Evolutionary conservation across 2,797 vertebrate genomes (phyloP), one percentile per base, ranked within the genome.

Genomic region (Tokudaia tokunoshimensis): DNA sequence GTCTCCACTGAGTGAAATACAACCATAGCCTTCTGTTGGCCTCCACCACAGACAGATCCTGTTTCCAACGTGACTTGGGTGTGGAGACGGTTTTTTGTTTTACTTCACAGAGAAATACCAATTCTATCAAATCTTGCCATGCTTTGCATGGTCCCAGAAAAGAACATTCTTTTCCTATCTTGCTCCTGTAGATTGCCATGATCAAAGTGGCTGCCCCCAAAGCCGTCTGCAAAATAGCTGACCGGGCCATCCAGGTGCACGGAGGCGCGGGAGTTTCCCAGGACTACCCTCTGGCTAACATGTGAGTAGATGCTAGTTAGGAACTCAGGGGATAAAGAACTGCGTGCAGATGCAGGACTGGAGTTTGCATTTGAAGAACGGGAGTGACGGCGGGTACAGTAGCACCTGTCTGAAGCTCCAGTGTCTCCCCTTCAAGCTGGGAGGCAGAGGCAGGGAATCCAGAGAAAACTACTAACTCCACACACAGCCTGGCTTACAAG

Each of bases 141-240:
- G 26, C 4, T 86, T 17, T 85, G 12, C 81, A 9, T 20, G 22
- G 17, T 92, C 31, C 50, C 5, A 55, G 65, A 94, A n/a, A 89
- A 20, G 34, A 55, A 55, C 67, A 76, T 88, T 94, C 57, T 88
- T 96, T 91, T 50, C 37, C 1, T 15, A 72, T 84, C 57, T 93
- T 65, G 79, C 65, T 57, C 74, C 41, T 34, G 0, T 97, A 99
- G 99, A 99, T 99, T 78, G 99, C 99, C 10, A 99, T 99, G 99
- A 99, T 99, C 96, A 99, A 99, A 96, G 99, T 99, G 93, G 99
- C 98, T 13, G 99, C 99, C 89, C 99, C 99, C 57, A 98, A 99
- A 96, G 99, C 99, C 63, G 99, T 98, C 67, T 99, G 99, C 96
- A 99, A 98, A 94, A 99, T 99, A 97, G 98, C 99, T 81, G 99